Conservation (phyloP, 2,888 invertebrate species). For the Caenorhabditis imperialis region DNA sequence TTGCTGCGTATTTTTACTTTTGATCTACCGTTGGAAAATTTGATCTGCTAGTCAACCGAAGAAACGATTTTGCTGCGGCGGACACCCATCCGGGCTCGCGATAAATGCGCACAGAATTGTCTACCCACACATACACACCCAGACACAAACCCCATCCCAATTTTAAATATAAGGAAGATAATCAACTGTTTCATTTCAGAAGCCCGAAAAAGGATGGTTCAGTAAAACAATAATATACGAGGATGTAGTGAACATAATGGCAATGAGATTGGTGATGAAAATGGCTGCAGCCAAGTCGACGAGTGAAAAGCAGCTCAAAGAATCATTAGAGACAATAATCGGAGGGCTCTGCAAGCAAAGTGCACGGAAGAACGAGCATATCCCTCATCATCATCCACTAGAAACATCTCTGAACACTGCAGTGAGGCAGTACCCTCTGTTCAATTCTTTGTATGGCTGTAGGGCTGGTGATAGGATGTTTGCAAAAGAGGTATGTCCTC, state of each 20-base stretch:
- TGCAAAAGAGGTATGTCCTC: slow-evolving; percentile 32
- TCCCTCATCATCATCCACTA: slow-evolving; percentile 41
- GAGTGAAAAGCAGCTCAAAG: slow-evolving; percentile 39
- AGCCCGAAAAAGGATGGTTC: slow-evolving; percentile 27
- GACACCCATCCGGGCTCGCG: too few species aligned
- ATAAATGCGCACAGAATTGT: too few species aligned
- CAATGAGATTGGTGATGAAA: slow-evolving; percentile 42
- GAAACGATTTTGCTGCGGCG: too few species aligned
- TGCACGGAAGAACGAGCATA: slow-evolving; percentile 24
- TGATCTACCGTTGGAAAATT: too few species aligned
- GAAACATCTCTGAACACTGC: slow-evolving; percentile 47
- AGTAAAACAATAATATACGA: slow-evolving; percentile 23
- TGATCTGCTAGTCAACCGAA: too few species aligned
- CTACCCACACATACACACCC: too few species aligned
- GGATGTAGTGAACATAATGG: slow-evolving; percentile 45
- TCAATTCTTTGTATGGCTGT: slow-evolving; percentile 36
- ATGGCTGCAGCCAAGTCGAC: slow-evolving; percentile 20
- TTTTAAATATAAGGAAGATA: neutral
- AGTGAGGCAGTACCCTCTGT: slow-evolving; percentile 41
- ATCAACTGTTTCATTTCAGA: too few species aligned
- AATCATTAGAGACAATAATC: slow-evolving; percentile 38
- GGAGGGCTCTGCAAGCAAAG: slow-evolving; percentile 43
- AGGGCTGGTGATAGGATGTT: slow-evolving; percentile 39
- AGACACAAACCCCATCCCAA: too few species aligned
- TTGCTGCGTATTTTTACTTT: too few species aligned